Base-by-base conservation (phyloP, 2,888 invertebrate species). In the Graphium colonna region DNA sequence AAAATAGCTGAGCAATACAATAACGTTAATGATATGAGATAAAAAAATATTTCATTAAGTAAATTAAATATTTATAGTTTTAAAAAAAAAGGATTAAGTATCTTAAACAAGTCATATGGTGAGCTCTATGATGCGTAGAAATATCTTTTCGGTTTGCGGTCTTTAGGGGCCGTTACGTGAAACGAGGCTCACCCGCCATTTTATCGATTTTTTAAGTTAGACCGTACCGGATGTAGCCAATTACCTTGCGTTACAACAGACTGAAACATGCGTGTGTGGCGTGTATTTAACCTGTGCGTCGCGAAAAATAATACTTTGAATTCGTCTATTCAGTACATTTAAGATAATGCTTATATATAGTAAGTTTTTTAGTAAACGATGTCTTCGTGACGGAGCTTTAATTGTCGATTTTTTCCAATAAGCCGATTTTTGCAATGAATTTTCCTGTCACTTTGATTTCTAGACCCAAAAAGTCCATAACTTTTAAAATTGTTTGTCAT, bases 181-280 rank as follows among this genome's bases (percentile, higher is more conserved):
- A 58, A 55, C 57, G 58, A 61, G 61, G 61, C 58, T 58, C 59
- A 60, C 18, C 21, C 45, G 28, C 31, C 31, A 43, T 42, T 61
- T 50, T 60, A 65, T 61, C 60, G 64, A 62, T 65, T 65, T 62
- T 63, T 58, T 56, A 54, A n/a, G 51, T 58, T 41, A 56, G 56
- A 47, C 43, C 48, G 38, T 51, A 52, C 60, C 60, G 62, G 59
- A 63, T 61, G 60, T 58, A 57, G 50, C 60, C 59, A 63, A 61
- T 60, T 61, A 60, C 57, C 42, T 28, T 31, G 42, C 21, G 33
- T 36, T 36, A 21, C 43, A 39, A 16, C 15, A 47, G 42, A 42
- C 40, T 21, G 45, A 5, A 47, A 42, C 46, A 21, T 31, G 36
- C 31, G 18, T 9, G 21, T 47, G 21, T 12, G 12, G 7, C 36